Conservation (phyloP, 2,113 vertebrate species). For the Nannospalax galili region DNA sequence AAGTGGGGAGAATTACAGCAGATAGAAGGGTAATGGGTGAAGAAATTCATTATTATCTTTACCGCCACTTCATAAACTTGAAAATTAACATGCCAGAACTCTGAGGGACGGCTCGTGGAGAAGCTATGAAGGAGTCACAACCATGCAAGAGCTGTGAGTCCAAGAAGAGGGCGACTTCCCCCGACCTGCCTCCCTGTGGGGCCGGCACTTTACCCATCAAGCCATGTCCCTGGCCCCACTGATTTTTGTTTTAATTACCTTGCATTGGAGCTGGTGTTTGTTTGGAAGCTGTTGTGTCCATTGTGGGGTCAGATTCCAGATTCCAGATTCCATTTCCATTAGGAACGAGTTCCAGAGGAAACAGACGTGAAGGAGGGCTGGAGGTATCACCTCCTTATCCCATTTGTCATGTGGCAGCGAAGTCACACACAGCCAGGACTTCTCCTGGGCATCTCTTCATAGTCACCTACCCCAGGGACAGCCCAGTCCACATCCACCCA, state of each 20-base stretch:
- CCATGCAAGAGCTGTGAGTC: neutral
- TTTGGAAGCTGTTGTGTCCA: no score
- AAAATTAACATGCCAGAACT: slow-evolving; percentile 52
- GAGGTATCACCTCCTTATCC: no score
- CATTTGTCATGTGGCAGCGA: neutral
- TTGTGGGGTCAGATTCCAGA: neutral
- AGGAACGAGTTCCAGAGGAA: neutral
- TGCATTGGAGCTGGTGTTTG: neutral
- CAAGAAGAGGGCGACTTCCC: neutral
- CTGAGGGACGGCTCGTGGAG: neutral
- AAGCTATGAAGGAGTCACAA: neutral
- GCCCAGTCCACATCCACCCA: neutral
- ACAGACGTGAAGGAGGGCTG: fast-evolving
- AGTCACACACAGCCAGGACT: neutral
- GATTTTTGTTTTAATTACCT: neutral
- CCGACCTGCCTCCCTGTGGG: neutral
- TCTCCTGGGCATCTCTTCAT: neutral
- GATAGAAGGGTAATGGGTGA: neutral
- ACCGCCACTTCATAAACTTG: slow-evolving; percentile 42
- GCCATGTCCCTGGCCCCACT: neutral
- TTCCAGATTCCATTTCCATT: fast-evolving
- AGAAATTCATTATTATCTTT: slow-evolving; percentile 57
- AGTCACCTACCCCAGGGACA: fast-evolving
- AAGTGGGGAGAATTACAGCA: neutral
- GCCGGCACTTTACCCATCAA: neutral